A percentile compares a stretch with the other conserved stretches of the same genome.
These are phyloP conservation scores for Agapostemon virescens DNA, from an alignment of 2,888 invertebrate genomes.

Conservation along the genomic window DNA sequence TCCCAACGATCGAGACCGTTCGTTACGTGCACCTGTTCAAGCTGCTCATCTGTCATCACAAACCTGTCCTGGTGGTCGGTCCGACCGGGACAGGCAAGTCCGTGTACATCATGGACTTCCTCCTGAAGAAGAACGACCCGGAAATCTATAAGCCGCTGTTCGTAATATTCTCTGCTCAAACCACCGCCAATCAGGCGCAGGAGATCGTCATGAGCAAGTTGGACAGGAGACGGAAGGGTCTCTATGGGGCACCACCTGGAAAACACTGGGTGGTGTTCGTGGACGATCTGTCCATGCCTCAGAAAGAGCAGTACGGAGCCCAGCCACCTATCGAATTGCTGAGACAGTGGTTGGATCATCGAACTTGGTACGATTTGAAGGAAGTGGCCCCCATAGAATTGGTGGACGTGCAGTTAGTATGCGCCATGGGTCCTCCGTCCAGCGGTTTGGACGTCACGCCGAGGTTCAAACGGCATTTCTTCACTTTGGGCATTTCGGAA, in stretches of 20 bases:
- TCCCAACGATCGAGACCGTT: constrained; percentile 94
- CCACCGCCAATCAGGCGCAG: constrained; percentile 95
- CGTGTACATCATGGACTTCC: constrained; percentile 91
- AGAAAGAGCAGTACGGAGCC: constrained; percentile 93
- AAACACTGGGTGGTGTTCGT: constrained; percentile 94
- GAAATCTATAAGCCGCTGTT: constrained; percentile 91
- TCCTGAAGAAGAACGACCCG: constrained; percentile 90
- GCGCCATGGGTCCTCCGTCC: constrained; percentile 93
- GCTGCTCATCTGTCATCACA: constrained; percentile 89
- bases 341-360: constrained; percentile 94
- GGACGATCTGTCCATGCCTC: constrained; percentile 97
- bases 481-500: constrained; percentile 92
- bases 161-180: constrained; percentile 96
- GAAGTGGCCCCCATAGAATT: constrained; percentile 89
- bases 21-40: constrained; percentile 90
- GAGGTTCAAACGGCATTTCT: constrained; percentile 91
- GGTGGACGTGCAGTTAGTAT: constrained; percentile 92
- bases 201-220: constrained; percentile 97
- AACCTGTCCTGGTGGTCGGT: constrained; percentile 92
- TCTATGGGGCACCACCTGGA: constrained; percentile 75
- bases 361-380: constrained; percentile 93
- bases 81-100: constrained; percentile 98
- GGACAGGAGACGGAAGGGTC: constrained; percentile 93
- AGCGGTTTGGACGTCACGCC: constrained; percentile 92
- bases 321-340: constrained; percentile 97